Base-by-base conservation (phyloP, 2,797 vertebrate species). In the Remorina albescens region DNA sequence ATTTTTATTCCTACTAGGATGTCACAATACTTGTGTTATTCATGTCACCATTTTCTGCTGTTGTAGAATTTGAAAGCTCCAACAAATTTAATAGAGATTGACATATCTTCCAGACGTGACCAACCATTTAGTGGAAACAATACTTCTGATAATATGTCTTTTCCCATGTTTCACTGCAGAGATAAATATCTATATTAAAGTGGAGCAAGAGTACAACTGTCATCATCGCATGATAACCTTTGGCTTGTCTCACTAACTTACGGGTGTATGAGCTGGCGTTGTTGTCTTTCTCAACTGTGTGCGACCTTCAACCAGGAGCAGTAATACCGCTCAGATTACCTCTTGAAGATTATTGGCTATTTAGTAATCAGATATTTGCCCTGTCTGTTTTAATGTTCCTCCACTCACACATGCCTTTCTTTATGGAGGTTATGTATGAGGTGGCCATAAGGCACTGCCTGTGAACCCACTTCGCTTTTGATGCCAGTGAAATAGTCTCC, bases 261-360 rank as follows among this genome's bases (percentile, higher is more conserved):
- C 7, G n/a, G 15, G 13, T 19, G 2, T 25, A n/a, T 34, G 4
- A 16, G 54, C 8, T 21, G 8, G 16, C 37, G 32, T 21, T 25
- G n/a, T 13, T 56, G 19, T 51, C 26, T 76, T 71, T 67, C 18
- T 49, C 13, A 63, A 78, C 23, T 56, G 41, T 15, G 19, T 23
- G 23, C 18, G 36, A 71, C 75, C 76, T 84, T 86, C 23, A 82
- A 47, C 54, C 26, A 44, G 30, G 41, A 28, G 42, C 6, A 4
- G 4, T 47, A 46, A 80, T 18, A 63, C 60, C 49, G 39, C 11
- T 16, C 0, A 54, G 66, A 80, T 80, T 42, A 60, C 28, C 8
- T 49, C 21, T 10, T 53, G 19, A 44, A 71, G 47, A 75, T 78
- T 59, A 59, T 7, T 8, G 50, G 18, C 30, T 41, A 23, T 68